Base-by-base conservation (phyloP, 2,113 vertebrate species). In the Zosterops hypoxanthus region DNA sequence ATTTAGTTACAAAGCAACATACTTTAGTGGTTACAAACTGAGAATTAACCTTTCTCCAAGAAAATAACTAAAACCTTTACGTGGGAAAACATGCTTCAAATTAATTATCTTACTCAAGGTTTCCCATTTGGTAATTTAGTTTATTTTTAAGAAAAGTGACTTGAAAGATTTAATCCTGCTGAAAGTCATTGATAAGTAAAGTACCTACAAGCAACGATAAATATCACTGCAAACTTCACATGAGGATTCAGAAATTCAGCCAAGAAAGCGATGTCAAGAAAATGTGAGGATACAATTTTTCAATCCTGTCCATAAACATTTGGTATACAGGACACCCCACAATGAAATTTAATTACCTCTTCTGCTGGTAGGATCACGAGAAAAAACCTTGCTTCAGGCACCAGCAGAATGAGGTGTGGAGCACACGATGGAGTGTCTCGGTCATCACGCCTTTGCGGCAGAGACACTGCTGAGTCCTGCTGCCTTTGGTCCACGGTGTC, bases 1-100 rank as follows among this genome's bases (percentile, higher is more conserved):
- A 91, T 97, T 95, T 96, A 97, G 95, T 88, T 94, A 86, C 80
- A 94, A 92, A 89, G 91, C 93, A 96, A 84, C 95, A 96, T 95
- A 87, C 95, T 97, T 96, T 2, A 90, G 78, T 94, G 92, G 94
- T 88, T 94, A 61, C 91, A 95, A 95, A 95, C 94, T 96, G 96
- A 89, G 93, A 95, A 96, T 92, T 95, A 96, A 97, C 95, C 95
- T 95, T 95, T 95, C 61, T 92, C 34, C 69, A 57, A 91, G 81
- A 95, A 92, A 94, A 91, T 95, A 95, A 61, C 86, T 63, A 59
- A 93, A 95, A 90, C 2, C 4, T 89, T 89, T 91, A 91, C 88
- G 65, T 72, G 61, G 36, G 57, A 84, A 96, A 95, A 82, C 83
- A 95, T 11, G 8, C 86, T 82, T 86, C 69, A 79, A 84, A 46